Evolutionary conservation across 2,113 vertebrate species (phyloP).

Genomic region (Trachemys scripta): DNA sequence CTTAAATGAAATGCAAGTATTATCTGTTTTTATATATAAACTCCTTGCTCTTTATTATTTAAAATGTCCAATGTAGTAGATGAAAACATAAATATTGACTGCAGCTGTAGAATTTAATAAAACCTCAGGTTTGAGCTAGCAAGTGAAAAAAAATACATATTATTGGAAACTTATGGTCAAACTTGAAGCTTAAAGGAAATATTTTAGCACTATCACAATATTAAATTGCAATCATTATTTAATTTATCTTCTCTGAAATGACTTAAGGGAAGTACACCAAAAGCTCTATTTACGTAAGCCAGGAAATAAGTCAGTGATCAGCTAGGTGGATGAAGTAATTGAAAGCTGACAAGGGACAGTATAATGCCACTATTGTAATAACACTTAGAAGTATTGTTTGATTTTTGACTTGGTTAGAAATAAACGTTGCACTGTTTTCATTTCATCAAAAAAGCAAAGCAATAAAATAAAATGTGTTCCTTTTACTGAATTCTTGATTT

Average conservation of each 20-base stretch:
- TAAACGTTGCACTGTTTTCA: conserved; percentile 77
- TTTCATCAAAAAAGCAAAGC: conserved; percentile 64
- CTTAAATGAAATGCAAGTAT: conserved; percentile 74
- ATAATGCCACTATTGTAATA: conserved; percentile 83
- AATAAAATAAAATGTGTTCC: conserved; percentile 71
- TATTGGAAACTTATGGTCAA: conserved; percentile 89
- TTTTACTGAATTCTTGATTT: conserved; percentile 69
- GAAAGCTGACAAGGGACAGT: conserved; percentile 81
- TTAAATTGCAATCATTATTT: conserved; percentile 88
- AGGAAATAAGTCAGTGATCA: conserved; percentile 85
- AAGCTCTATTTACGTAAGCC: conserved; percentile 82
- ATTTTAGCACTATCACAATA: conserved; percentile 88
- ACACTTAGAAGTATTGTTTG: conserved; percentile 78
- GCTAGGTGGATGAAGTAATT: conserved; percentile 81
- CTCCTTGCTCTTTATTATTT: conserved; percentile 80
- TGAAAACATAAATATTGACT: conserved; percentile 86
- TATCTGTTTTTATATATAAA: conserved; percentile 77
- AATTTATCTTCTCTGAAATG: conserved; percentile 87
- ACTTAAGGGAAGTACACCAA: conserved; percentile 81
- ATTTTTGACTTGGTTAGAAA: conserved; percentile 66
- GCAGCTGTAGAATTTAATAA: conserved; percentile 90
- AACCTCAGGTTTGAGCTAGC: conserved; percentile 83
- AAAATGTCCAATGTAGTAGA: conserved; percentile 83
- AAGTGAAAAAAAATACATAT: conserved; percentile 82
- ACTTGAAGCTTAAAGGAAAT: conserved; percentile 87